These are phyloP conservation scores for Oligia fasciuncula DNA, from an alignment of 2,888 invertebrate species.

Conservation along the genomic window DNA sequence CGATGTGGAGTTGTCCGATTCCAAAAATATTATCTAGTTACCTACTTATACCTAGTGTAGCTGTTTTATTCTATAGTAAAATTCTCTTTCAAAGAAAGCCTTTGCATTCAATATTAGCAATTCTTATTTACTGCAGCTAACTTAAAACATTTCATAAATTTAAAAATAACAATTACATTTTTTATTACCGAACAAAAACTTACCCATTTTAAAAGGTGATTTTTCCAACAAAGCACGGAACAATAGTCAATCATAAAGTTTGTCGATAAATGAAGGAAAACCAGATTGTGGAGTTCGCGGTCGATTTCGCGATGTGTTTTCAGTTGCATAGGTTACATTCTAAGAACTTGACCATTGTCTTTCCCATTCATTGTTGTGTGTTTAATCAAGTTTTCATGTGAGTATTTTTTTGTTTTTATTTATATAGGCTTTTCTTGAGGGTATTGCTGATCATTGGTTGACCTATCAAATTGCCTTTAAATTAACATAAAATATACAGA, in stretches of 20 bases:
- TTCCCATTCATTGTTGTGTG: conserved; percentile 42
- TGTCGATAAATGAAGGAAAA: conserved; percentile 60
- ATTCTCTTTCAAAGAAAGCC: background rate
- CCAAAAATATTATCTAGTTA: background rate
- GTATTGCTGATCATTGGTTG: background rate
- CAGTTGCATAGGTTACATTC: conserved; percentile 59
- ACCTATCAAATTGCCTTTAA: background rate
- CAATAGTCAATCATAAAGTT: conserved; percentile 52
- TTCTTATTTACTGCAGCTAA: background rate
- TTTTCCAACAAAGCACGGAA: conserved; percentile 44
- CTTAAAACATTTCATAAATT: background rate
- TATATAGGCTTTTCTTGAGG: background rate
- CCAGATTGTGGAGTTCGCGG: conserved; percentile 30
- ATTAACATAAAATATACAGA: background rate
- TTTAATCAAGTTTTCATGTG: conserved; percentile 23
- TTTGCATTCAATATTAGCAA: background rate
- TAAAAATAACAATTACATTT: background rate
- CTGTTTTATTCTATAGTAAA: background rate
- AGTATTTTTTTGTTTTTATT: conserved; percentile 20
- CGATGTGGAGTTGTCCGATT: too few relatives aligned
- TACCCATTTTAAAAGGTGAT: conserved; percentile 45
- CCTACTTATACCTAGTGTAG: background rate
- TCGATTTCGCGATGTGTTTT: conserved; percentile 53
- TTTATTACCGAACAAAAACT: conserved; percentile 25
- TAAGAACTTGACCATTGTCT: conserved; percentile 64